Evolutionary conservation across 2,113 vertebrate species (phyloP), one percentile per base, ranked within the genome.

Genomic region (Mionectes macconnelli): DNA sequence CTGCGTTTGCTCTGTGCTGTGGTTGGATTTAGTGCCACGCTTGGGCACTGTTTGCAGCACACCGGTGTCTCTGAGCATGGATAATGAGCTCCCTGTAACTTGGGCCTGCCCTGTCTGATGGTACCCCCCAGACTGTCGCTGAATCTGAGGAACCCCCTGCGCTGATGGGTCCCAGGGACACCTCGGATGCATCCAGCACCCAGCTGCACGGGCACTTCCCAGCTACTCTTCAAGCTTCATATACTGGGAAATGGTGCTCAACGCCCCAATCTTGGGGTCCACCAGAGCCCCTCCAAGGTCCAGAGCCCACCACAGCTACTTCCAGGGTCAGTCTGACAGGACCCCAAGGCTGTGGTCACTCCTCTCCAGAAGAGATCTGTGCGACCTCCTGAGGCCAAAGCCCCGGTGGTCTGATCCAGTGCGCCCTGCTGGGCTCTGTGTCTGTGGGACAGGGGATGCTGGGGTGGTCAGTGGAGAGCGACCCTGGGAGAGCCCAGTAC

Each of bases 1-100:
- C 70, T 44, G 70, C 4, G 1, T 10, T 21, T 2, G 28, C 74
- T 50, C 53, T 10, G 40, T 3, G 62, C 68, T 6, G 27, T 2
- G 28, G 30, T n/a, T 35, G n/a, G 67, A 5, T 64, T 69, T 5
- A 28, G 59, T 5, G 68, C 79, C 0, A 3, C 0, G 4, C 35
- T 35, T 1, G 5, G 78, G 84, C 4, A 1, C 72, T 9, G 42
- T 14, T 70, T 45, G 84, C 66, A 35, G 77, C 8, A 2, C 18
- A 5, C 42, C 0, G 0, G 68, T 30, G 2, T 10, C 81, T 39
- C 33, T 1, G 0, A 8, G 62, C 6, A 0, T 8, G 22, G 35
- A 3, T 6, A 27, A 12, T 0, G 35, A 70, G 24, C 19, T 42
- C 68, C 0, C 8, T 2, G 42, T 14, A 17, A 1, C 15, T 40